These are phyloP conservation scores for Urosaurus nigricauda DNA, from an alignment of 2,797 vertebrate genomes.

Conservation along the genomic window DNA sequence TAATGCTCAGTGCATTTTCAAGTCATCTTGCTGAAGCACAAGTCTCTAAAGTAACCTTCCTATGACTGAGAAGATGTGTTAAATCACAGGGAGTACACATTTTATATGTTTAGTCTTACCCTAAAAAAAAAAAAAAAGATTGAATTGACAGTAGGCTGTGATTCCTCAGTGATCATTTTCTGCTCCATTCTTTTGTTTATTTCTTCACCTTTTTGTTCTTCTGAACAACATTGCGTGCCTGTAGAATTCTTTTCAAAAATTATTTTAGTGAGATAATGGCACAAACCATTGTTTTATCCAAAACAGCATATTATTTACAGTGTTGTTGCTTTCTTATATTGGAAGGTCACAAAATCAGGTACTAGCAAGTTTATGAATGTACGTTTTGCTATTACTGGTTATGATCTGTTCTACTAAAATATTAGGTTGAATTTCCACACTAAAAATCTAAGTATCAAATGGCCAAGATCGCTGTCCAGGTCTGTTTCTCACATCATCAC, in stretches of 20 bases:
- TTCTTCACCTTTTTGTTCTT: neutral
- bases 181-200: neutral
- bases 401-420: neutral
- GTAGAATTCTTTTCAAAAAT: neutral
- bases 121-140: too few species aligned
- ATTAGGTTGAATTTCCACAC: neutral
- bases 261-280: neutral
- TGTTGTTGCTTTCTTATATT: neutral
- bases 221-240: neutral
- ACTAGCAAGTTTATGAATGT: neutral
- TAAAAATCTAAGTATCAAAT: neutral
- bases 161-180: neutral
- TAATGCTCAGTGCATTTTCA: neutral
- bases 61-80: too few species aligned
- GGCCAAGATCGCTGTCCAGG: constrained; percentile 26
- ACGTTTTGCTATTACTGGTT: neutral
- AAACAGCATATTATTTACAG: neutral
- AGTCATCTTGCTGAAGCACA: neutral
- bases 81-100: too few species aligned
- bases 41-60: too few species aligned
- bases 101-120: too few species aligned
- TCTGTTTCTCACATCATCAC: constrained; percentile 34
- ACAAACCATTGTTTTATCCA: neutral
- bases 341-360: neutral
- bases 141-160: neutral